These are phyloP conservation scores for Rhabdophis nuchalis DNA, from an alignment of 2,797 vertebrate species.

Conservation along the genomic window DNA sequence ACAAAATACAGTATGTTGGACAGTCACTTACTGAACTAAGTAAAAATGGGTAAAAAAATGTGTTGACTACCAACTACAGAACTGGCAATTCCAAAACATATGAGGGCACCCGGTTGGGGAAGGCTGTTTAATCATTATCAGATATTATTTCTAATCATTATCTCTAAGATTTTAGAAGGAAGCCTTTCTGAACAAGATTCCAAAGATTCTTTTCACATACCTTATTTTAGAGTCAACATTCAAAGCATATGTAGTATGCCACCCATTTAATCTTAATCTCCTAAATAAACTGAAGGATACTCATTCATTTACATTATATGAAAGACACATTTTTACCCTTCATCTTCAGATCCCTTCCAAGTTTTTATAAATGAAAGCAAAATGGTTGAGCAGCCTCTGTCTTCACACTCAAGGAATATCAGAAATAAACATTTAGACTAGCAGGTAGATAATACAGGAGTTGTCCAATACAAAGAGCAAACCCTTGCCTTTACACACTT, in stretches of 20 bases:
- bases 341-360: not conserved
- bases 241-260: not conserved
- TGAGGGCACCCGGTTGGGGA: not conserved
- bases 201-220: not conserved
- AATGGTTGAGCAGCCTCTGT: not conserved
- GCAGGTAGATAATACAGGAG: not conserved
- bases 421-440: too few relatives aligned
- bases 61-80: not conserved
- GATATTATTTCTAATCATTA: too few relatives aligned
- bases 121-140: not conserved
- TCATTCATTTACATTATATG: not conserved
- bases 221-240: not conserved
- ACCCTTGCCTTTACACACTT: not conserved
- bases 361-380: not conserved
- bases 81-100: not conserved
- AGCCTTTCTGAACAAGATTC: not conserved
- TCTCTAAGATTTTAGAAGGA: not conserved
- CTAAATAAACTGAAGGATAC: not conserved
- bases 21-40: not conserved
- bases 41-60: not conserved
- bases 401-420: not conserved
- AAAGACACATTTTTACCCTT: not conserved
- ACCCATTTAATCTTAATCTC: not conserved
- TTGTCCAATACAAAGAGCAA: not conserved
- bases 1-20: not conserved